phyloP scores from a whole-genome alignment of 2,797 vertebrate genomes.

The Philypnodon macrostomus region DNA sequence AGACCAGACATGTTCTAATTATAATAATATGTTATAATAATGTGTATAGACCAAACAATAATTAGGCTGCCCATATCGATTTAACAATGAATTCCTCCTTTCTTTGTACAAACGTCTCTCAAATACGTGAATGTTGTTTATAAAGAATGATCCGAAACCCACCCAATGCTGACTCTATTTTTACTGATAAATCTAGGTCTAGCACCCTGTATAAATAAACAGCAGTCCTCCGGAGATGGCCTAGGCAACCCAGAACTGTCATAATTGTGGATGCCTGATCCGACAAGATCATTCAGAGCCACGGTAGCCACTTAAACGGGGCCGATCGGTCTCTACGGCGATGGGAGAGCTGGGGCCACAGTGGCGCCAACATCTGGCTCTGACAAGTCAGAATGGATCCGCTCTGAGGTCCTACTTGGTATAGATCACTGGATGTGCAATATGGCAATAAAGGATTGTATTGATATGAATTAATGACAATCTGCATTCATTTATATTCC shows the following conservation, averaged over 20 bases:
- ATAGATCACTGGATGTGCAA: no score
- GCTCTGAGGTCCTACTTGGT: conserved; percentile 20
- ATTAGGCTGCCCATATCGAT: no score
- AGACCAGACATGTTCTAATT: no score
- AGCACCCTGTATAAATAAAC: conserved; percentile 46
- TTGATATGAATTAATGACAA: no score
- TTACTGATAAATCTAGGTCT: conserved; percentile 34
- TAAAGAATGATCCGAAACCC: no score
- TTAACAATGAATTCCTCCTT: no score
- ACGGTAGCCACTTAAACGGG: conserved; percentile 21
- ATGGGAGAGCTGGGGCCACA: not conserved
- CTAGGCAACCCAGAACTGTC: conserved; percentile 64
- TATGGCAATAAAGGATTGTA: no score
- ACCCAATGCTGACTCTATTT: conserved; percentile 21
- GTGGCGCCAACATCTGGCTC: conserved; percentile 38
- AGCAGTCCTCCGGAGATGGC: conserved; percentile 25
- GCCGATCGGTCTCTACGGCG: conserved; percentile 5
- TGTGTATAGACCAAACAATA: no score
- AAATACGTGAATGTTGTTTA: no score
- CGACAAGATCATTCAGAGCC: conserved; percentile 33
- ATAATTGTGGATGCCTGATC: conserved; percentile 45
- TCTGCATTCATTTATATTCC: no score
- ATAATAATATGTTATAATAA: no score
- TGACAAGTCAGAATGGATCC: conserved; percentile 38
- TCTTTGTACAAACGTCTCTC: no score